These are phyloP conservation scores for Drosophila ezoana DNA, from an alignment of 2,888 invertebrate genomes.

Conservation along the genomic window DNA sequence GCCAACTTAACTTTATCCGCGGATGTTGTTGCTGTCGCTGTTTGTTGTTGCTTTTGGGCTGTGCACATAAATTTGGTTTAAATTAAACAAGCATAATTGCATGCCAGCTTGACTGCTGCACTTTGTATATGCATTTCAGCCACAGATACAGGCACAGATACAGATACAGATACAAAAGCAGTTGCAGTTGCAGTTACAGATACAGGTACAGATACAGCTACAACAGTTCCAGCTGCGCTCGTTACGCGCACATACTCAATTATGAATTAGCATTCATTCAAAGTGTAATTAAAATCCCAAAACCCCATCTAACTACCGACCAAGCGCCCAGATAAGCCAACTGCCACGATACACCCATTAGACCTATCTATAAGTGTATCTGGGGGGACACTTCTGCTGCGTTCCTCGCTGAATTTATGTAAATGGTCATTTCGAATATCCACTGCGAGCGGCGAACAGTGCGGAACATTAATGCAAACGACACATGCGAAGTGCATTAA, in stretches of 20 bases:
- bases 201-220: slow-evolving; percentile 19
- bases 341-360: slow-evolving; percentile 53
- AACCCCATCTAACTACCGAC: slow-evolving; percentile 36
- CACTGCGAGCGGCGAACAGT: slow-evolving; percentile 13
- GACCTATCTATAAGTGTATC: slow-evolving; percentile 60
- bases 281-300: slow-evolving; percentile 78
- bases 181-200: slow-evolving; percentile 5
- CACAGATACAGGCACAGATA: slow-evolving; percentile 9
- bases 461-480: slow-evolving; percentile 52
- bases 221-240: slow-evolving; percentile 35
- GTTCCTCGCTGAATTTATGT: slow-evolving; percentile 54
- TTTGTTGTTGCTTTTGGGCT: slow-evolving; percentile 32
- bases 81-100: slow-evolving; percentile 76
- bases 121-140: slow-evolving; percentile 20
- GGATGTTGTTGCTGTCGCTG: slow-evolving; percentile 38
- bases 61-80: slow-evolving; percentile 69
- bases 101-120: slow-evolving; percentile 37
- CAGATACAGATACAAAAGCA: slow-evolving; percentile 12
- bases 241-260: slow-evolving; percentile 71
- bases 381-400: slow-evolving; percentile 23
- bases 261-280: slow-evolving; percentile 81
- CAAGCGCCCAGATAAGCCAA: slow-evolving; percentile 26
- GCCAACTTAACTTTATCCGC: slow-evolving; percentile 59
- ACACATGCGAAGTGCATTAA: slow-evolving; percentile 67
- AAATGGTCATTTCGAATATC: slow-evolving; percentile 53